Percentiles rank a stretch among this genome's conserved stretches.
These are phyloP conservation scores for Riptortus pedestris DNA, from an alignment of 1,140 invertebrate genomes.

Conservation along the genomic window DNA sequence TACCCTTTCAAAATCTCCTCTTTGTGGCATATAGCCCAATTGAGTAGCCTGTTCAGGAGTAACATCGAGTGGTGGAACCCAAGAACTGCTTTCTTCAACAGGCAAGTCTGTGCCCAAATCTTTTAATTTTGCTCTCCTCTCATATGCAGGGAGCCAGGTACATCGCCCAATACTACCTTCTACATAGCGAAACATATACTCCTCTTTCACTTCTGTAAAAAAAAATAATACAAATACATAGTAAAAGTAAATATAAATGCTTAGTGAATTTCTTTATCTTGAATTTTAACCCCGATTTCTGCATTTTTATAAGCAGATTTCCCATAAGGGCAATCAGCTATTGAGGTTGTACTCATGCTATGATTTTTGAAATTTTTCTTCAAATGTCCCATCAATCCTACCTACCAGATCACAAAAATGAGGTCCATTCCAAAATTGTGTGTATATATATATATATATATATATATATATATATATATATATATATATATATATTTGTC, in stretches of 20 bases:
- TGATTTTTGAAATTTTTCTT: too few relatives aligned
- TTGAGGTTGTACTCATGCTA: too few relatives aligned
- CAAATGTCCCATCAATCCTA: too few relatives aligned
- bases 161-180: slow-evolving; percentile 79
- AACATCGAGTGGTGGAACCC: slow-evolving; percentile 67
- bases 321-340: too few relatives aligned
- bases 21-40: slow-evolving; percentile 83
- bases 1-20: slow-evolving; percentile 91
- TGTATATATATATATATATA: slow-evolving; percentile 17
- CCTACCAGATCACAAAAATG: too few relatives aligned
- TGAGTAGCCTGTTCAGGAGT: slow-evolving; percentile 70
- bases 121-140: slow-evolving; percentile 47
- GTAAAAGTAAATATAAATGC: background rate
- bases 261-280: too few relatives aligned
- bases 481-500: too few relatives aligned
- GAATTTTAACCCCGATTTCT: too few relatives aligned
- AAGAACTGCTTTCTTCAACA: slow-evolving; percentile 62
- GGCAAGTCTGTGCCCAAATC: slow-evolving; percentile 38
- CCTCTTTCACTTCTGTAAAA: slow-evolving; percentile 72
- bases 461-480: slow-evolving; percentile 16
- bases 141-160: slow-evolving; percentile 51
- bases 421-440: too few relatives aligned
- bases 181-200: slow-evolving; percentile 80
- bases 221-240: slow-evolving; percentile 1
- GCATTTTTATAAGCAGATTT: too few relatives aligned